phyloP scores from a whole-genome alignment of 2,797 vertebrate genomes.

The Atherinosoma microstoma region DNA sequence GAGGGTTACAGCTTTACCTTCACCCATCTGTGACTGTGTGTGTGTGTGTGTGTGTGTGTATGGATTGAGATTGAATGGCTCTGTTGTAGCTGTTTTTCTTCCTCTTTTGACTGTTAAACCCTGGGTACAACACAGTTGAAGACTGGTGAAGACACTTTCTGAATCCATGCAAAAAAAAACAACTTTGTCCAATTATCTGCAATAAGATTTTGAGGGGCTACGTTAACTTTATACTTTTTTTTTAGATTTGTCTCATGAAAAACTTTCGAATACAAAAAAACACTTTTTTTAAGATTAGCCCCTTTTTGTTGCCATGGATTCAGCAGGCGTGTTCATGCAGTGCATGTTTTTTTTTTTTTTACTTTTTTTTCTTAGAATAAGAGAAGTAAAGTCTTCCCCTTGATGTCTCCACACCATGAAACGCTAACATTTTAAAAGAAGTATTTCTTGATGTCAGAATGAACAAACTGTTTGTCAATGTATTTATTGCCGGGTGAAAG shows the following conservation, averaged over 20 bases:
- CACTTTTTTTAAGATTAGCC: constrained; percentile 2
- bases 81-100: background rate
- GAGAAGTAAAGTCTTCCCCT: constrained; percentile 71
- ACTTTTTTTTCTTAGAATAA: constrained; percentile 41
- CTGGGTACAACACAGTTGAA: constrained; percentile 49
- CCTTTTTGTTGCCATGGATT: constrained; percentile 41
- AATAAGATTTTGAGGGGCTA: background rate
- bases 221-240: background rate
- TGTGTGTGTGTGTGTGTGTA: constrained; percentile 8
- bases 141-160: constrained; percentile 71
- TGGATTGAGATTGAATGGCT: constrained; percentile 2
- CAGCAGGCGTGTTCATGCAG: constrained; percentile 70
- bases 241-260: constrained; percentile 2
- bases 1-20: constrained; percentile 76
- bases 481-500: constrained; percentile 73
- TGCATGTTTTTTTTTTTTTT: constrained; percentile 54
- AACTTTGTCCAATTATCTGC: background rate
- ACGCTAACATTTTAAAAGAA: constrained; percentile 36
- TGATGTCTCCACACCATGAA: constrained; percentile 52
- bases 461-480: constrained; percentile 65
- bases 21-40: constrained; percentile 52
- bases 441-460: constrained; percentile 76
- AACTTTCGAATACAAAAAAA: background rate
- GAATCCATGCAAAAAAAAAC: constrained; percentile 48
- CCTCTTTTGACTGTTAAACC: constrained; percentile 49